These are phyloP conservation scores for Pseudolycoriella hygida DNA, from an alignment of 2,888 invertebrate species.

Conservation along the genomic window DNA sequence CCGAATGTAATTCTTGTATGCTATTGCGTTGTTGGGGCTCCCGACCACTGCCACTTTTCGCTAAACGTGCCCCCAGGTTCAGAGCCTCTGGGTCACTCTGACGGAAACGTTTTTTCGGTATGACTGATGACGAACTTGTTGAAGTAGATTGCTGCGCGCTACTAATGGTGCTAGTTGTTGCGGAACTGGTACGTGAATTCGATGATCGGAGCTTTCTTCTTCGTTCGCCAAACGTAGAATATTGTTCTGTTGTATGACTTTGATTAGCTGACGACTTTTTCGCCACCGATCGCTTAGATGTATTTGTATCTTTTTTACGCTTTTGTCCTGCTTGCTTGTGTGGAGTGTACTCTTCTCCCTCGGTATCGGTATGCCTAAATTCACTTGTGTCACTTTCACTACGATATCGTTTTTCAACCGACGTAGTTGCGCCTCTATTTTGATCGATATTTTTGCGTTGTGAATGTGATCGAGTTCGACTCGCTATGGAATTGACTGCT, in stretches of 20 bases:
- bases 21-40: conserved; percentile 11
- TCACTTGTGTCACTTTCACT: too few species aligned
- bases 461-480: conserved; percentile 22
- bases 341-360: background rate
- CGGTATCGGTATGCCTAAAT: too few species aligned
- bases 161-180: background rate
- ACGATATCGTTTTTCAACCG: too few species aligned
- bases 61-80: conserved; percentile 25
- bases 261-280: background rate
- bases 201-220: background rate
- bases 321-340: background rate
- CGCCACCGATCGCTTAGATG: too few species aligned
- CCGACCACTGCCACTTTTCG: conserved; percentile 19
- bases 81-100: conserved; percentile 12
- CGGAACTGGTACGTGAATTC: background rate
- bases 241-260: background rate
- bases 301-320: background rate
- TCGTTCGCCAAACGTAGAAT: too few species aligned
- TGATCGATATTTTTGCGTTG: background rate
- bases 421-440: too few species aligned
- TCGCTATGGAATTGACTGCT: conserved; percentile 18
- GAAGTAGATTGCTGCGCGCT: background rate
- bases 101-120: conserved; percentile 24
- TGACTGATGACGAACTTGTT: conserved; percentile 14
- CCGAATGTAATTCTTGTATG: conserved; percentile 16